These are phyloP conservation scores for Neria commutata DNA, from an alignment of 2,888 invertebrate species.

Conservation along the genomic window DNA sequence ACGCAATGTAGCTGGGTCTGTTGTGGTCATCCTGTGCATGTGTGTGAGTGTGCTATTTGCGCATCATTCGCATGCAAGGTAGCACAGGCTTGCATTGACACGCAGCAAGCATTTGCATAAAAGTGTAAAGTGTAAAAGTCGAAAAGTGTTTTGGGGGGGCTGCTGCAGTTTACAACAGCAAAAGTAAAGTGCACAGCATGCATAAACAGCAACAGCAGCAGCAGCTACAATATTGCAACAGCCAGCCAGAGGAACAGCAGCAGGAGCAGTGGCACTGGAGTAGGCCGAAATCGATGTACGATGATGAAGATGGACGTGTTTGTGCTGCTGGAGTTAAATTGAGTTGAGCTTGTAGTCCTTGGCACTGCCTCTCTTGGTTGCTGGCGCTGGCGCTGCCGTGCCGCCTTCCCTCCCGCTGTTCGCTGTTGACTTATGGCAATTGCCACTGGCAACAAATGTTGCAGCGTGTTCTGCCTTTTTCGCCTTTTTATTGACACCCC, in stretches of 20 bases:
- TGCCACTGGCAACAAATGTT: conserved; percentile 47
- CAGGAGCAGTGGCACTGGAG: conserved; percentile 8
- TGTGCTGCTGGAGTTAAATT: conserved; percentile 48
- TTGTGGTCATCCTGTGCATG: not conserved
- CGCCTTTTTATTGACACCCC: conserved; percentile 40
- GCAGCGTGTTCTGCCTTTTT: conserved; percentile 39
- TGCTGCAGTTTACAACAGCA: not conserved
- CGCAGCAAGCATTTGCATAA: conserved; percentile 61
- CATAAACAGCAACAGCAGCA: not conserved
- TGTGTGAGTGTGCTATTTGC: conserved; percentile 46
- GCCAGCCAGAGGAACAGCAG: conserved; percentile 10
- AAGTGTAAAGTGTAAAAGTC: conserved; percentile 41
- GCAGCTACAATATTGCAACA: not conserved
- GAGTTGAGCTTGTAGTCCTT: not conserved
- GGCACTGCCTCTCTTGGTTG: conserved; percentile 36
- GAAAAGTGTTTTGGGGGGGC: conserved; percentile 3
- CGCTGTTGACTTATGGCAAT: conserved; percentile 10
- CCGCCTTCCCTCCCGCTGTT: not conserved
- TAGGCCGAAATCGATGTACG: conserved; percentile 21
- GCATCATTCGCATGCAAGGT: conserved; percentile 57
- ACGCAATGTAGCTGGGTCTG: not conserved
- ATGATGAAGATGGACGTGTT: conserved; percentile 56
- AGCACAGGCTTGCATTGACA: conserved; percentile 58
- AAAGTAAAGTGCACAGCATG: not conserved
- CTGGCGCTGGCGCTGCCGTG: conserved; percentile 19